Percentiles rank a stretch among this genome's conserved stretches.
phyloP scores from a whole-genome alignment of 1,140 invertebrate genomes.

The Orchesella cincta region DNA sequence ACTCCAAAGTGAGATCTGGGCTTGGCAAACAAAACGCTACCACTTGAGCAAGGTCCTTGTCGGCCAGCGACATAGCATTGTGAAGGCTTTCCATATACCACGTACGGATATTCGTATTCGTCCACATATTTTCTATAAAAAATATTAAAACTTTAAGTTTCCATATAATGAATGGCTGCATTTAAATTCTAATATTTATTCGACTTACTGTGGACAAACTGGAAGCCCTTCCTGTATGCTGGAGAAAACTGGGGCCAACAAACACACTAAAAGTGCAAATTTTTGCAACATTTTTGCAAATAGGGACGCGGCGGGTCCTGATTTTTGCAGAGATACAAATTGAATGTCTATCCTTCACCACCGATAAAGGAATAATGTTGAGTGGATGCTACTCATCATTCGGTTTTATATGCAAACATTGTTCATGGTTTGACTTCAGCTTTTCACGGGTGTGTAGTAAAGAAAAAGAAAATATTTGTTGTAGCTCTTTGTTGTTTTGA shows the following conservation, averaged over 20 bases:
- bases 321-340: background rate
- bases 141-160: background rate
- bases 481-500: too few relatives aligned
- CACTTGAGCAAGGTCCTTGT: background rate
- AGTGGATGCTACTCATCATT: background rate
- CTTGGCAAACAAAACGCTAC: constrained; percentile 5
- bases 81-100: background rate
- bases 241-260: background rate
- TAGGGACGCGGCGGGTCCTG: background rate
- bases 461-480: too few relatives aligned
- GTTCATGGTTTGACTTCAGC: too few relatives aligned
- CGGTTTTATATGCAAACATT: background rate
- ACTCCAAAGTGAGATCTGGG: background rate
- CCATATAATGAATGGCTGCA: background rate
- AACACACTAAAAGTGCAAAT: background rate
- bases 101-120: background rate
- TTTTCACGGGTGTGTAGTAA: too few relatives aligned
- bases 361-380: background rate
- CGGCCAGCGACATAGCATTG: background rate
- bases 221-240: background rate
- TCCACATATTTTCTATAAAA: background rate
- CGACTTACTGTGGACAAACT: background rate
- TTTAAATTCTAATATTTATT: background rate
- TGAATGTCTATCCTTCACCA: background rate
- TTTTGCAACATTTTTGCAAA: background rate